Base-by-base conservation (phyloP, 2,888 invertebrate species). In the Operophtera brumata region DNA sequence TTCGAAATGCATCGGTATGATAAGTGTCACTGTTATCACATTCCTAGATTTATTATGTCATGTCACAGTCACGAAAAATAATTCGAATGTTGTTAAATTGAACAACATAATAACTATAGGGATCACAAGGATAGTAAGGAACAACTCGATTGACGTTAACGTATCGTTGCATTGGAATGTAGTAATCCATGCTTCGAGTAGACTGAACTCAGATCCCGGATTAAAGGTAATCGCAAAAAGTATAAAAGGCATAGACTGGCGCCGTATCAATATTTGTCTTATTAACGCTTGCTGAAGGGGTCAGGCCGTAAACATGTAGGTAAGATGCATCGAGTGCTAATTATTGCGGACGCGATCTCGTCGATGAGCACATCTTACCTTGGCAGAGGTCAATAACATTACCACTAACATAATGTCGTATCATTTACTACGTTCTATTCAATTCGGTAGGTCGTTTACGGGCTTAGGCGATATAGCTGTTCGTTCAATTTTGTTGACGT, bases 331-430 rank as follows among this genome's bases (percentile, higher is more conserved):
- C 64, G 73, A 66, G 78, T 77, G 80, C 74, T 82, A 82, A 83
- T 79, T 68, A 79, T 74, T 62, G 60, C 57, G 58, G 60, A 68
- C 67, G 69, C 70, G 71, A 76, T 71, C 74, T 71, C 57, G 69
- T 71, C 76, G 73, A 80, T 81, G 81, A 82, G 64, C 73, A 77
- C 72, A 78, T 69, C 62, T 82, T 69, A 80, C 84, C 84, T 85
- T 84, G 80, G 67, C 63, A 67, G 73, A 71, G 80, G 79, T 80
- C 78, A 78, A 78, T 76, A 77, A 66, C 78, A 70, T 70, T 63
- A 63, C 57, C 65, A 73, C 71, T 71, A 62, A 71, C 66, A 70
- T 67, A 68, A 68, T 70, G 73, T 67, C 65, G 44, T 50, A 42
- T 37, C 20, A 26, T 53, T 50, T 56, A 54, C 53, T 50, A 53